Percentiles rank a stretch among this genome's conserved stretches.
Conservation (phyloP, 2,797 vertebrate genomes). For the Salmo trutta region DNA sequence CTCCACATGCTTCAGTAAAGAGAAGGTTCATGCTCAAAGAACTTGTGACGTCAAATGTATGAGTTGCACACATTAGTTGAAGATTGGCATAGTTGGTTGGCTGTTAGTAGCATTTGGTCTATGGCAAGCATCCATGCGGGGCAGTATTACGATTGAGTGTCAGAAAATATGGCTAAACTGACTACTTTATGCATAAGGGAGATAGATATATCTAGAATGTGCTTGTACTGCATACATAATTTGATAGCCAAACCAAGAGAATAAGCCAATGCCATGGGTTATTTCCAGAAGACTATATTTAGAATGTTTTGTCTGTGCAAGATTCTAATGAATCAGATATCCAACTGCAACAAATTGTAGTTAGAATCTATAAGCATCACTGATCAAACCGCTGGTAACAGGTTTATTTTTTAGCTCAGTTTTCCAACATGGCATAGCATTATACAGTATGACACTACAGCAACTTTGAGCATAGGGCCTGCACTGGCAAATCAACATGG, state of each 20-base stretch:
- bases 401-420: conserved; percentile 40
- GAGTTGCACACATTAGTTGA: background rate
- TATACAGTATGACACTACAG: conserved; percentile 19
- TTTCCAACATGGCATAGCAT: background rate
- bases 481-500: conserved; percentile 23
- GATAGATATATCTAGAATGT: background rate
- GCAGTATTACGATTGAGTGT: background rate
- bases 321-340: background rate
- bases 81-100: background rate
- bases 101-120: background rate
- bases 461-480: conserved; percentile 34
- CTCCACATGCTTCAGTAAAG: background rate
- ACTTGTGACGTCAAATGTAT: background rate
- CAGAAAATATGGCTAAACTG: background rate
- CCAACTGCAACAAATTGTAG: background rate
- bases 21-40: background rate
- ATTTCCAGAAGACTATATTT: background rate
- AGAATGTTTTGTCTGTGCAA: background rate
- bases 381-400: conserved; percentile 27
- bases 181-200: background rate
- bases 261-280: background rate
- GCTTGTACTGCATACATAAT: background rate
- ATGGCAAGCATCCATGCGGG: background rate
- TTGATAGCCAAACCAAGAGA: background rate
- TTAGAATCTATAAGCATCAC: conserved; percentile 21